Percentiles rank a stretch among this genome's conserved stretches.
Evolutionary conservation across 2,888 invertebrate species (phyloP).

Genomic region (Amphipoea oculea): DNA sequence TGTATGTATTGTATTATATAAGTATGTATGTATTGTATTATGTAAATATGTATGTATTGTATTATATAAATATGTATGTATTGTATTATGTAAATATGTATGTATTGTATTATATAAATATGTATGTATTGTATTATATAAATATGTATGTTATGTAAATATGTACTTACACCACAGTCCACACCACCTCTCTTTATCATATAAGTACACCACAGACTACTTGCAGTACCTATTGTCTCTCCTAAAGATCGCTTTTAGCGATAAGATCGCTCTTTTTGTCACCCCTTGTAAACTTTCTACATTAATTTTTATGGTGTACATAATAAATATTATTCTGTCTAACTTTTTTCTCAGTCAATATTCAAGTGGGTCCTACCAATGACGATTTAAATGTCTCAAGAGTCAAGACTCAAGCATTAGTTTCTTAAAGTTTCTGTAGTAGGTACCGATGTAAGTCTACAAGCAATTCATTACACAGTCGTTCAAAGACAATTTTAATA

Average conservation of each 20-base stretch:
- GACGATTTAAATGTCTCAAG: background rate
- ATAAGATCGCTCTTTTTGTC: background rate
- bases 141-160: too few relatives aligned
- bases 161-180: too few relatives aligned
- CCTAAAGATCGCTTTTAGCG: too few relatives aligned
- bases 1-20: too few relatives aligned
- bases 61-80: too few relatives aligned
- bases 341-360: background rate
- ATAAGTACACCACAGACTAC: background rate
- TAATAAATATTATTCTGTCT: background rate
- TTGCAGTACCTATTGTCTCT: background rate
- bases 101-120: background rate
- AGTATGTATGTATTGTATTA: background rate
- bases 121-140: background rate
- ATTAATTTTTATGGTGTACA: background rate
- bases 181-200: too few relatives aligned
- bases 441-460: background rate
- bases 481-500: background rate
- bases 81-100: too few relatives aligned
- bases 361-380: background rate
- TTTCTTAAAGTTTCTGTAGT: background rate
- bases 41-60: background rate
- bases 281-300: background rate
- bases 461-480: background rate
- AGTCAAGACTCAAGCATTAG: background rate